A percentile compares a stretch with the other conserved stretches of the same genome.
phyloP scores from a whole-genome alignment of 2,888 invertebrate genomes.

The Chrysolina oricalcia region DNA sequence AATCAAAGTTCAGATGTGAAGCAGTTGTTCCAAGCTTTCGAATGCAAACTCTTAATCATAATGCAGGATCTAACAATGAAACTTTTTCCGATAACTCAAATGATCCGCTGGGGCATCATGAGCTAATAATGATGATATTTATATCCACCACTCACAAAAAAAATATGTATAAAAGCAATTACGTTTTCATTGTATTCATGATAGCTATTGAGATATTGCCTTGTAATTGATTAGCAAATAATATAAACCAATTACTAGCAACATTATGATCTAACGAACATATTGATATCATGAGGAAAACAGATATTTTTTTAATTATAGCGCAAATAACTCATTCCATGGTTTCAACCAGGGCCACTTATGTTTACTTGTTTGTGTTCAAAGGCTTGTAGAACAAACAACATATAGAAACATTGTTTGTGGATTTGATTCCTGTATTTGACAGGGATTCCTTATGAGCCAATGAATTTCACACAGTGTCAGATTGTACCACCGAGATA shows the following conservation, averaged over 20 bases:
- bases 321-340: not conserved
- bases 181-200: conserved; percentile 14
- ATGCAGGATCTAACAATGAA: conserved; percentile 13
- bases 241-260: conserved; percentile 6
- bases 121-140: conserved; percentile 17
- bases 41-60: not conserved
- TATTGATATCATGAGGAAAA: conserved; percentile 10
- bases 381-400: not conserved
- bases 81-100: not conserved
- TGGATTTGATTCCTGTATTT: no score
- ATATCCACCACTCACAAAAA: not conserved
- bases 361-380: not conserved
- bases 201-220: conserved; percentile 16
- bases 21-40: not conserved
- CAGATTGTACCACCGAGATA: no score
- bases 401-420: not conserved
- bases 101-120: not conserved
- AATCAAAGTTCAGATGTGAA: no score
- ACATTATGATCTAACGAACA: conserved; percentile 11
- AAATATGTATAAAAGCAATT: conserved; percentile 8
- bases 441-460: no score
- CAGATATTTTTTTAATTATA: not conserved
- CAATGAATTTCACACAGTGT: no score
- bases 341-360: not conserved
- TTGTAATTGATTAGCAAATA: conserved; percentile 14